These are phyloP conservation scores for Oncorhynchus kisutch DNA, from an alignment of 2,113 vertebrate species.

Conservation along the genomic window DNA sequence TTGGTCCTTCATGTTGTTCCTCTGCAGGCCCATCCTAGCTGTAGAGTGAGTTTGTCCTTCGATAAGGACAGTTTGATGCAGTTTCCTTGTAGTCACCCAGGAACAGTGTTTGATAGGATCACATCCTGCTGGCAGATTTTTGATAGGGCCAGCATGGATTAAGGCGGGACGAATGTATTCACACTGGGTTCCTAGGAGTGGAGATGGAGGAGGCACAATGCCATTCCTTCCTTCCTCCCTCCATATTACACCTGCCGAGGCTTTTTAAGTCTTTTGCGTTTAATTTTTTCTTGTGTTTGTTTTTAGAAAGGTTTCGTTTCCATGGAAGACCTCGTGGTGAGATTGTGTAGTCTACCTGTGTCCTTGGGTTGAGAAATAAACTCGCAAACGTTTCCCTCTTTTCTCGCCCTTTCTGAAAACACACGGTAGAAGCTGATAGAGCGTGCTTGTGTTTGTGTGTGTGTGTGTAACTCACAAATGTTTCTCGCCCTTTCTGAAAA, in stretches of 20 bases:
- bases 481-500: too few species aligned
- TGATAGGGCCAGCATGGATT: slow-evolving; percentile 49
- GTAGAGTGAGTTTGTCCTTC: slow-evolving; percentile 42
- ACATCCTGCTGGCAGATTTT: slow-evolving; percentile 40
- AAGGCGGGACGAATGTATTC: slow-evolving; percentile 52
- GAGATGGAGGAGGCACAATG: slow-evolving; percentile 7
- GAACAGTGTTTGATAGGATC: slow-evolving; percentile 36
- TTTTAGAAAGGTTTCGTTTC: slow-evolving; percentile 24
- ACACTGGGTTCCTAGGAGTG: slow-evolving; percentile 28
- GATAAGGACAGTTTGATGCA: slow-evolving; percentile 42
- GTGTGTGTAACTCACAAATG: background rate
- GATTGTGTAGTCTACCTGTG: slow-evolving; percentile 26
- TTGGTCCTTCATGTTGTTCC: background rate
- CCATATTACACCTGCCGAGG: slow-evolving; percentile 23
- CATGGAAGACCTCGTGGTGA: slow-evolving; percentile 32
- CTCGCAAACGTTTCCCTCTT: too few species aligned
- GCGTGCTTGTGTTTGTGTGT: background rate
- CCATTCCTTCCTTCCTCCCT: background rate
- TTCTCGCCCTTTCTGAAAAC: too few species aligned
- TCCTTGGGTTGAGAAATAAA: slow-evolving; percentile 17
- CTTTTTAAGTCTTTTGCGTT: slow-evolving; percentile 1
- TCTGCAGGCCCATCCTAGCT: slow-evolving; percentile 23
- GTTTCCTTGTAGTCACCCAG: slow-evolving; percentile 41
- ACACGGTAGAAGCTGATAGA: background rate
- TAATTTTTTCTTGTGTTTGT: slow-evolving; percentile 8